Evolutionary conservation across 23 tunicate species (phyloP).

Genomic region (Oikopleura dioica): DNA sequence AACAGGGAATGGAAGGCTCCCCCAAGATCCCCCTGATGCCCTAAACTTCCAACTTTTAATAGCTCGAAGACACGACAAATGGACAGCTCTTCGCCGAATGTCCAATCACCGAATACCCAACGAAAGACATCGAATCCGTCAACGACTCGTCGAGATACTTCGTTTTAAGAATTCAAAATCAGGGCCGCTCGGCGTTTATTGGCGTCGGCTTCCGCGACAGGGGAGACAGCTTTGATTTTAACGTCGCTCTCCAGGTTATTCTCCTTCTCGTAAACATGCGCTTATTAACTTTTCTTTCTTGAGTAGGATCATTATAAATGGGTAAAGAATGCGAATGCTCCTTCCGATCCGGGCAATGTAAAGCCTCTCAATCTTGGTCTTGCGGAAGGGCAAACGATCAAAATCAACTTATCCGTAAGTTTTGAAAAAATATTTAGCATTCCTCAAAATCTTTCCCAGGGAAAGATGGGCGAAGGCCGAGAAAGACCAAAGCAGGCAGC

Average conservation of each 20-base stretch:
- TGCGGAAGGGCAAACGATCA: constrained; percentile 81
- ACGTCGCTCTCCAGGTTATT: constrained; percentile 39
- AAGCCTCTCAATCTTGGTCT: constrained; percentile 40
- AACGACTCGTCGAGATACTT: constrained; percentile 82
- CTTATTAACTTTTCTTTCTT: neutral
- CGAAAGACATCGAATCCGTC: constrained; percentile 63
- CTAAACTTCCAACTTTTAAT: neutral
- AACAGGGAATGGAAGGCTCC: too few species aligned
- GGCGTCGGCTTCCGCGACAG: constrained; percentile 87
- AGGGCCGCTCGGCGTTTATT: constrained; percentile 55
- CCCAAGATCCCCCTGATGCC: neutral
- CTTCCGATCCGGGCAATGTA: constrained; percentile 12
- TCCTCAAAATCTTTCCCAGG: neutral
- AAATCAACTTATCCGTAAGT: constrained; percentile 26
- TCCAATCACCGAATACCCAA: constrained; percentile 46
- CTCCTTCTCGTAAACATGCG: neutral
- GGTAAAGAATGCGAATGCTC: constrained; percentile 26
- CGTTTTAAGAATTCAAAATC: constrained; percentile 36
- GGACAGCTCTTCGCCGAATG: constrained; percentile 76
- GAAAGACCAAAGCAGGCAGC: neutral
- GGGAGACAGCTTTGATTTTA: constrained; percentile 91
- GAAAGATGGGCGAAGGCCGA: neutral
- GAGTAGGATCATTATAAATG: constrained; percentile 49
- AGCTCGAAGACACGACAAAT: constrained; percentile 32
- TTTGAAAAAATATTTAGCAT: neutral